Conservation (phyloP, 2,888 invertebrate genomes). For the Mechanitis mazaeus region DNA sequence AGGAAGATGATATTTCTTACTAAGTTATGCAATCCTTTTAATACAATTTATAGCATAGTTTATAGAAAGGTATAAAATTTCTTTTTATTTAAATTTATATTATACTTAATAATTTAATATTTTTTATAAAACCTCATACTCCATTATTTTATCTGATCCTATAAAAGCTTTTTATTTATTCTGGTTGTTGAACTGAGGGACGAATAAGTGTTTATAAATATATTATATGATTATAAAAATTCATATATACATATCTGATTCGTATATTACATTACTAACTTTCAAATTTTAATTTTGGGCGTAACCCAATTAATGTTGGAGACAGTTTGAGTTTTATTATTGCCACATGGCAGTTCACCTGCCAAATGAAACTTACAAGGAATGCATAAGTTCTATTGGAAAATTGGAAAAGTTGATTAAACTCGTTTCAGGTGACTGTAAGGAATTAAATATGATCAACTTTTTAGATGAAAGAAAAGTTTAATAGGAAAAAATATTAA, state of each 20-base stretch:
- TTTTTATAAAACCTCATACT: too few relatives aligned
- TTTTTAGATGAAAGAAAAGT: conserved; percentile 48
- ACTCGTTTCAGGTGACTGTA: conserved; percentile 48
- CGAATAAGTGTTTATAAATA: too few relatives aligned
- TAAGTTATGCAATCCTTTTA: too few relatives aligned
- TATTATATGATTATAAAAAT: too few relatives aligned
- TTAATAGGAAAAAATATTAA: conserved; percentile 26
- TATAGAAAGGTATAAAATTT: too few relatives aligned
- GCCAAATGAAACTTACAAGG: conserved; percentile 36
- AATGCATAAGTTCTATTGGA: conserved; percentile 64
- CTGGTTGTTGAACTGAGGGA: too few relatives aligned
- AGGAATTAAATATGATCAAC: conserved; percentile 53
- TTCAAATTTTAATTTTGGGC: conserved; percentile 1
- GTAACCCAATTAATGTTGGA: conserved; percentile 16
- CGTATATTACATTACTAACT: neutral
- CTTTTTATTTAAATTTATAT: too few relatives aligned
- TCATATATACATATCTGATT: neutral
- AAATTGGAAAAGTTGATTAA: conserved; percentile 66
- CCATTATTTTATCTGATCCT: too few relatives aligned
- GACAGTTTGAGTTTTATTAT: conserved; percentile 25
- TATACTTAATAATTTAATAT: too few relatives aligned
- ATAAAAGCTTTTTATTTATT: too few relatives aligned
- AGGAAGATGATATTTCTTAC: too few relatives aligned
- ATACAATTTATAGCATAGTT: too few relatives aligned
- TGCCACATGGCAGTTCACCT: conserved; percentile 26